Conservation (phyloP, 2,113 vertebrate species). For the Rana temporaria region DNA sequence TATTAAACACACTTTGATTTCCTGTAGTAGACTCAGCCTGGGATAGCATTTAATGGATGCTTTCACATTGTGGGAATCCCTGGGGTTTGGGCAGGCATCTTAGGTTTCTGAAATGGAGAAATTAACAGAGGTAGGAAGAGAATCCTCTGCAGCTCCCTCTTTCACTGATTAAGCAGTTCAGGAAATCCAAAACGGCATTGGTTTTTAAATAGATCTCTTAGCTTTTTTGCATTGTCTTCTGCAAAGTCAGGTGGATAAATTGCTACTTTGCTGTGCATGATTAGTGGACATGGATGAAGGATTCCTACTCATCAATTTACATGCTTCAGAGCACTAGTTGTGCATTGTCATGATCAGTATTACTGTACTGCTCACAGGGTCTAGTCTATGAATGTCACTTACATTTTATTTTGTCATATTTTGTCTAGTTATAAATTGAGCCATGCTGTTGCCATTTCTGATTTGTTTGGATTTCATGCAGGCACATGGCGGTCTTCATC, state of each 20-base stretch:
- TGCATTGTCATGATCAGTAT: background rate
- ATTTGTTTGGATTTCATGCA: too few species aligned
- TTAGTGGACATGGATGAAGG: slow-evolving; percentile 32
- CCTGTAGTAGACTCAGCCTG: slow-evolving; percentile 46
- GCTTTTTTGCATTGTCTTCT: slow-evolving; percentile 50
- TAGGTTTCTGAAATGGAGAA: slow-evolving; percentile 57
- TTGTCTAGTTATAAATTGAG: too few species aligned
- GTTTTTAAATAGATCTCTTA: slow-evolving; percentile 52
- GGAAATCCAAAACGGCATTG: slow-evolving; percentile 47
- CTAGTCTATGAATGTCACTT: background rate
- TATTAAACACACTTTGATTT: slow-evolving; percentile 45
- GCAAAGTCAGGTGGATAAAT: slow-evolving; percentile 54
- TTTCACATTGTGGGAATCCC: slow-evolving; percentile 54
- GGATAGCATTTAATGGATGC: slow-evolving; percentile 60
- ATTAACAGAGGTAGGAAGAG: slow-evolving; percentile 27
- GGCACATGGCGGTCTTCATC: too few species aligned
- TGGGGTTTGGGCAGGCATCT: slow-evolving; percentile 59
- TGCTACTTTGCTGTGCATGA: slow-evolving; percentile 1
- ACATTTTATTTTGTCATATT: too few species aligned
- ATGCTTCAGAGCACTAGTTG: background rate
- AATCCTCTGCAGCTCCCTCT: slow-evolving; percentile 44
- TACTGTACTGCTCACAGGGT: slow-evolving; percentile 10
- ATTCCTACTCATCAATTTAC: slow-evolving; percentile 18
- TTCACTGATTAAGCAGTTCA: slow-evolving; percentile 58
- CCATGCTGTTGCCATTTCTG: too few species aligned